phyloP scores from a whole-genome alignment of 2,113 vertebrate genomes.

The Megaleporinus macrocephalus region DNA sequence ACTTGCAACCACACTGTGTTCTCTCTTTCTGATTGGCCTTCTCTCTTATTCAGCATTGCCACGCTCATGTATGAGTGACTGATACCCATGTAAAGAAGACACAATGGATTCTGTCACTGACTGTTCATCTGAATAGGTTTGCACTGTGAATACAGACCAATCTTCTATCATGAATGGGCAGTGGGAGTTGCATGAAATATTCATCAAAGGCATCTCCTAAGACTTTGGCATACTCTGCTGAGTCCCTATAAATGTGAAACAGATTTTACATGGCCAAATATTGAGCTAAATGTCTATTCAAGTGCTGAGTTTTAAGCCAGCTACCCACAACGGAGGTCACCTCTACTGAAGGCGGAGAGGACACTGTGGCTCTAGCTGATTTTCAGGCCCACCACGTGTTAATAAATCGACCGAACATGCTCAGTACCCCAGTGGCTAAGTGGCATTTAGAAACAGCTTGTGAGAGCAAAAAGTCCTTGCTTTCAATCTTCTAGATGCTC shows the following conservation, averaged over 20 bases:
- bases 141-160: slow-evolving; percentile 68
- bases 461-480: slow-evolving; percentile 64
- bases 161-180: slow-evolving; percentile 70
- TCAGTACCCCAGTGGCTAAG: slow-evolving; percentile 69
- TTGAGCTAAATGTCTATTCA: slow-evolving; percentile 54
- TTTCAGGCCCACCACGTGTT: slow-evolving; percentile 63
- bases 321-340: slow-evolving; percentile 62
- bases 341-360: slow-evolving; percentile 55
- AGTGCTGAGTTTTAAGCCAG: slow-evolving; percentile 58
- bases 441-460: slow-evolving; percentile 76
- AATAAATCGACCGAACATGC: slow-evolving; percentile 72
- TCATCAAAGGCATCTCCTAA: slow-evolving; percentile 71
- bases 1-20: slow-evolving; percentile 44
- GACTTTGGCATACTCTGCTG: slow-evolving; percentile 58
- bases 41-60: background rate
- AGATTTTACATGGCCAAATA: slow-evolving; percentile 65
- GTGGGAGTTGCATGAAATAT: slow-evolving; percentile 74
- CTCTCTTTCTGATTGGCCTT: background rate
- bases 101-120: slow-evolving; percentile 68
- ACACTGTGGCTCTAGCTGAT: slow-evolving; percentile 66
- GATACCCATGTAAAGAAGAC: slow-evolving; percentile 60
- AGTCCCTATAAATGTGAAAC: slow-evolving; percentile 68
- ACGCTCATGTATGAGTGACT: slow-evolving; percentile 15
- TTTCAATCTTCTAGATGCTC: slow-evolving; percentile 69
- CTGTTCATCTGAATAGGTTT: slow-evolving; percentile 66